Base-by-base conservation (phyloP, 2,797 vertebrate species). In the Characodon lateralis region DNA sequence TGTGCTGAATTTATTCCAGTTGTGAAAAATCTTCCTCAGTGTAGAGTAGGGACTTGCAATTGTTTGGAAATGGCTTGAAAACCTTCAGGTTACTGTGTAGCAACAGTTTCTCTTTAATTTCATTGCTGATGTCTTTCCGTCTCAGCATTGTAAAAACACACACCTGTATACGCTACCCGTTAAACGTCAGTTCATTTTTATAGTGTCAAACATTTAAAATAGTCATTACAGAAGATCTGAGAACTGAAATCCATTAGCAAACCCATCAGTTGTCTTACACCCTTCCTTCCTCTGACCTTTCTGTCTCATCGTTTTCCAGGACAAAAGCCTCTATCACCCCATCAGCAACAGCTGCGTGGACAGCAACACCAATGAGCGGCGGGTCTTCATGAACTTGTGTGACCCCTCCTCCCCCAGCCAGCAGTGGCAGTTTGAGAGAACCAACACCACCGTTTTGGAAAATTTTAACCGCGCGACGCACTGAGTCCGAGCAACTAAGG, bases 311-410 rank as follows among this genome's bases (percentile, higher is more conserved):
- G 4, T 69, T 69, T 24, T 65, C 0, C 85, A 99, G 98, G 98
- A 99, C 89, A 96, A 95, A 88, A 97, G 93, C 65, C 90, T 99
- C 22, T 98, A 95, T 85, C 98, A 99, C 87, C 96, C 97, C 0
- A 91, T 97, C 90, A 99, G 97, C 68, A 96, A 97, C 96, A 97
- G 98, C 93, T 99, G 98, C 73, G 87, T 98, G 81, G 98, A 99
- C 87, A 95, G 96, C 93, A 97, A 88, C 59, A 90, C 95, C 0
- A 90, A 85, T 0, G 97, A 98, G 90, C 96, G 94, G 75, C 94
- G 95, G 18, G 88, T 99, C 90, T 98, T 98, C 94, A 99, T 99
- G 98, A 98, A 93, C 87, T 89, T 92, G 12, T 99, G 98, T 78
- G 94, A 97, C 88, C 90, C 97, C 0, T 88, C 94, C 5, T 96